Percentiles rank a stretch among this genome's conserved stretches.
phyloP scores from a whole-genome alignment of 2,888 invertebrate species.

The Pammene fasciana region DNA sequence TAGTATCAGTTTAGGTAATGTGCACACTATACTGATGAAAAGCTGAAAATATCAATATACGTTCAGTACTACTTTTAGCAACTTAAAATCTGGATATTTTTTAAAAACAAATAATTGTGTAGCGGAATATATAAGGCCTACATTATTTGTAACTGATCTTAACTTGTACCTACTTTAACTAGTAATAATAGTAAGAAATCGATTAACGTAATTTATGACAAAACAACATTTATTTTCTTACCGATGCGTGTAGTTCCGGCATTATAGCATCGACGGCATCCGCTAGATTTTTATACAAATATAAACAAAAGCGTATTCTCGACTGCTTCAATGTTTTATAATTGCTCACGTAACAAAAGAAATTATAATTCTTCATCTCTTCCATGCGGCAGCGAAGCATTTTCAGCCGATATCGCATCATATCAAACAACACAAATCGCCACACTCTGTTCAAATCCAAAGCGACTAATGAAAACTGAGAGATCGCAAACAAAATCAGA shows the following conservation, averaged over 20 bases:
- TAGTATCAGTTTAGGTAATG: slow-evolving; percentile 66
- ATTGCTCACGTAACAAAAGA: slow-evolving; percentile 65
- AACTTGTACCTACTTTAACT: background rate
- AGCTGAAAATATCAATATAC: slow-evolving; percentile 59
- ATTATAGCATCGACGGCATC: slow-evolving; percentile 65
- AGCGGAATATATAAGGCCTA: too few relatives aligned
- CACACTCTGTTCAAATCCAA: slow-evolving; percentile 71
- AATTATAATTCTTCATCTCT: slow-evolving; percentile 59
- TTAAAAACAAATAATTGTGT: too few relatives aligned
- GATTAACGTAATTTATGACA: background rate
- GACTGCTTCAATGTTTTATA: slow-evolving; percentile 62
- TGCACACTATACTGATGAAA: slow-evolving; percentile 66
- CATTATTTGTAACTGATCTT: too few relatives aligned
- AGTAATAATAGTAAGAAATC: background rate
- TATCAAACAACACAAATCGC: slow-evolving; percentile 67
- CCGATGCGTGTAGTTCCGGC: slow-evolving; percentile 69
- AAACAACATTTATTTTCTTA: slow-evolving; percentile 49
- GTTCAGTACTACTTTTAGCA: background rate
- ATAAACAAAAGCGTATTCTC: slow-evolving; percentile 62
- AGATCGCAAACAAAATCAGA: slow-evolving; percentile 54
- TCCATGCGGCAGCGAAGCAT: slow-evolving; percentile 62
- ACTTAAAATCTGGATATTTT: background rate
- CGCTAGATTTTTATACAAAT: slow-evolving; percentile 64
- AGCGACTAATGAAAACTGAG: slow-evolving; percentile 61
- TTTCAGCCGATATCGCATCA: slow-evolving; percentile 63